Percentiles rank a stretch among this genome's conserved stretches.
These are phyloP conservation scores for Syngnathoides biaculeatus DNA, from an alignment of 2,113 vertebrate genomes.

Conservation along the genomic window DNA sequence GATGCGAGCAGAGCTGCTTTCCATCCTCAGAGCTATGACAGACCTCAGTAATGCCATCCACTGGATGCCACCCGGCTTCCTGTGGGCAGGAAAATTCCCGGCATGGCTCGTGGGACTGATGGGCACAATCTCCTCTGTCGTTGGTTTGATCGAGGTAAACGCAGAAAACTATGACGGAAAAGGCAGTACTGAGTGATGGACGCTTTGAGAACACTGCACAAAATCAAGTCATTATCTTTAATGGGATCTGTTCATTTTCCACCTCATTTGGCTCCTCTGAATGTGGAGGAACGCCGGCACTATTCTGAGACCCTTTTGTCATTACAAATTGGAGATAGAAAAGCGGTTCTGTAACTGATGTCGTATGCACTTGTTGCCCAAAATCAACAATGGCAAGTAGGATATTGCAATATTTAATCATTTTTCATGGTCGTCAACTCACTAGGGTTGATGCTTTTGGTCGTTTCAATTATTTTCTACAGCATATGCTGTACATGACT, in stretches of 20 bases:
- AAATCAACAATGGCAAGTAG: no score
- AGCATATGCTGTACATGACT: no score
- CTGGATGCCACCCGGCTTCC: slow-evolving; percentile 87
- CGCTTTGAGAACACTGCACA: neutral
- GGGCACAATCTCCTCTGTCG: slow-evolving; percentile 86
- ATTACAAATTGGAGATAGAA: no score
- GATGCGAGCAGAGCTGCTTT: slow-evolving; percentile 72
- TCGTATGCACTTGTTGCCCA: no score
- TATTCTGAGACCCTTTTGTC: no score
- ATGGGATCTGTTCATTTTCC: neutral
- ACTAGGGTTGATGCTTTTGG: no score
- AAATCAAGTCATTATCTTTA: neutral
- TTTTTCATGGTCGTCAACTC: no score
- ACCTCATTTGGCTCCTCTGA: no score
- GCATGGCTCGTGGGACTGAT: slow-evolving; percentile 89
- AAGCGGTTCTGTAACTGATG: no score
- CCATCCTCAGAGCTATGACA: slow-evolving; percentile 72
- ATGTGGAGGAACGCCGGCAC: no score
- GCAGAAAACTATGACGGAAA: slow-evolving; percentile 18
- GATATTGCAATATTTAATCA: no score
- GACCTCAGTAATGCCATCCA: slow-evolving; percentile 88
- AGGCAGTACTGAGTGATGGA: slow-evolving; percentile 10
- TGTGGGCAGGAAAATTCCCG: slow-evolving; percentile 88
- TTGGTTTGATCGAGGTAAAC: slow-evolving; percentile 78
- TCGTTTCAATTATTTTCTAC: no score